Evolutionary conservation across 2,888 invertebrate genomes (phyloP).

Genomic region (Synanthedon andrenaeformis): DNA sequence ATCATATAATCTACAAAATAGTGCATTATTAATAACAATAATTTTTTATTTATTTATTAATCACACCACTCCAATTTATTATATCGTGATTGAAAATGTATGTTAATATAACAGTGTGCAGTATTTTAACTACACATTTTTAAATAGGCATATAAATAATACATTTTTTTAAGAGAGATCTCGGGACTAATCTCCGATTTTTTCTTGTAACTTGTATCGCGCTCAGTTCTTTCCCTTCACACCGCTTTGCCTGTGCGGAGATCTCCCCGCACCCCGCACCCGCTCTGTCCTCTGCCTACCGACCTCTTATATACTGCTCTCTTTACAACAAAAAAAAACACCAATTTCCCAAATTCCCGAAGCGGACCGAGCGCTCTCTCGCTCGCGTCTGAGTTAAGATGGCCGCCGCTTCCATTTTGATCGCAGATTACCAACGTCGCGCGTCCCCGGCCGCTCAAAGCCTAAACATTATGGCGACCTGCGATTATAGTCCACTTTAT

Average conservation of each 20-base stretch:
- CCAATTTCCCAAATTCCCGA: slow-evolving; percentile 69
- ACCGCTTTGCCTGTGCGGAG: slow-evolving; percentile 64
- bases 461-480: slow-evolving; percentile 51
- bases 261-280: slow-evolving; percentile 40
- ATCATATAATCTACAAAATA: too few relatives aligned
- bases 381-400: slow-evolving; percentile 66
- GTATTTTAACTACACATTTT: too few relatives aligned
- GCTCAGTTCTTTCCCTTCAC: slow-evolving; percentile 66
- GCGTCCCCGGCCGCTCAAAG: slow-evolving; percentile 53
- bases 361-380: slow-evolving; percentile 59
- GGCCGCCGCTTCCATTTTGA: slow-evolving; percentile 69
- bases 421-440: slow-evolving; percentile 62
- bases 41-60: too few relatives aligned
- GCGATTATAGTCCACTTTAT: slow-evolving; percentile 39
- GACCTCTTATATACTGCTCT: slow-evolving; percentile 69
- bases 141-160: too few relatives aligned
- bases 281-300: slow-evolving; percentile 57
- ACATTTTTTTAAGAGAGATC: slow-evolving; percentile 6
- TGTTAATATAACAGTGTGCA: too few relatives aligned
- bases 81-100: too few relatives aligned
- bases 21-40: too few relatives aligned
- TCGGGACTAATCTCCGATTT: slow-evolving; percentile 29
- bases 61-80: too few relatives aligned
- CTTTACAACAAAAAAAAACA: slow-evolving; percentile 69
- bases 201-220: slow-evolving; percentile 19